phyloP scores from a whole-genome alignment of 64 coral and sea anemone species.

The Actinia tenebrosa region DNA sequence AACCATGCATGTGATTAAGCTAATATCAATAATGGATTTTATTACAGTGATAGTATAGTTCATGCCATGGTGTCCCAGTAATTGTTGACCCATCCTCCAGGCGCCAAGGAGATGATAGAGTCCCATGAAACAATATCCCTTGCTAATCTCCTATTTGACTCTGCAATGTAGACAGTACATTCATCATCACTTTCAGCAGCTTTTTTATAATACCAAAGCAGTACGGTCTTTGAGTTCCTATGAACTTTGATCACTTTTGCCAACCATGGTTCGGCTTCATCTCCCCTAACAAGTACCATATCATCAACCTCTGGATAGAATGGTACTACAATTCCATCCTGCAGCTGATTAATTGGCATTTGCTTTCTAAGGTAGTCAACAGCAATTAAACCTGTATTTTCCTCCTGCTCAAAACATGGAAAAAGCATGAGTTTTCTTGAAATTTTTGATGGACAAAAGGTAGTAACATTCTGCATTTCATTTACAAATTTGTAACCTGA shows the following conservation, averaged over 20 bases:
- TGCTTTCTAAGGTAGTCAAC: no score
- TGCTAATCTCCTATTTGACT: neutral
- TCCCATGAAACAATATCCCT: slow-evolving; percentile 19
- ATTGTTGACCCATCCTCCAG: slow-evolving; percentile 18
- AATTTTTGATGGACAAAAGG: no score
- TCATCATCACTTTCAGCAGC: slow-evolving; percentile 17
- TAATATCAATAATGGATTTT: neutral
- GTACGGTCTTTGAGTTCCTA: slow-evolving; percentile 15
- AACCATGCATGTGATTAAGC: neutral
- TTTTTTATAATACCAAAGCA: slow-evolving; percentile 9
- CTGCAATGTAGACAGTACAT: neutral
- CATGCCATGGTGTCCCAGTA: slow-evolving; percentile 2
- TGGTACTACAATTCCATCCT: no score
- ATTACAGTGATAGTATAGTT: slow-evolving; percentile 2
- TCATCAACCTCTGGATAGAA: no score
- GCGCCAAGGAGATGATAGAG: slow-evolving; percentile 4
- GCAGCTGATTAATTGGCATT: no score
- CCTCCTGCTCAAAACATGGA: no score
- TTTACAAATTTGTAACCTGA: no score
- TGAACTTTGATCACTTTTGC: neutral
- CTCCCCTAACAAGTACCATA: no score
- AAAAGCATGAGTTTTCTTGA: no score
- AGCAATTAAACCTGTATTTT: no score
- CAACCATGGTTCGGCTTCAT: no score
- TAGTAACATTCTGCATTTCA: no score